Evolutionary conservation across 2,113 vertebrate species (phyloP).

Genomic region (Anguilla japonica): DNA sequence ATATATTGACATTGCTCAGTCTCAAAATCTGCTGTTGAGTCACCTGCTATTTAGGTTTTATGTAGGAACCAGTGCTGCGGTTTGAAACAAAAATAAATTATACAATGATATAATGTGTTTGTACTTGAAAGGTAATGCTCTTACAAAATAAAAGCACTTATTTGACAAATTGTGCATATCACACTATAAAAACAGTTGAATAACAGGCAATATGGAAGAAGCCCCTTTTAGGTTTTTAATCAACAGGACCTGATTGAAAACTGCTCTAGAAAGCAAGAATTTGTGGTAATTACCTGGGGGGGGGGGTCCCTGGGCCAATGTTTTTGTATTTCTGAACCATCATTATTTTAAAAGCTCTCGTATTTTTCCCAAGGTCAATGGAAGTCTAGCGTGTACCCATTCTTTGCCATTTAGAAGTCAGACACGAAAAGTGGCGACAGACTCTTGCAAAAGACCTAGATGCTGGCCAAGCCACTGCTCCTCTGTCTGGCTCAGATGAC

Average conservation of each 20-base stretch:
- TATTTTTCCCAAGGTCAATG: slow-evolving; percentile 16
- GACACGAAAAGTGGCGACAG: neutral
- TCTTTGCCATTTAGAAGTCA: neutral
- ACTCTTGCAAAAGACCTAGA: neutral
- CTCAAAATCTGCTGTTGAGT: neutral
- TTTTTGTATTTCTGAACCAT: slow-evolving; percentile 4
- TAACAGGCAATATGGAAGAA: neutral
- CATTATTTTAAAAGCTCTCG: slow-evolving; percentile 5
- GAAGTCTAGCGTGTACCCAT: neutral
- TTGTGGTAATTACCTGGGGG: neutral
- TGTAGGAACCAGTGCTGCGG: neutral
- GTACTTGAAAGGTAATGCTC: neutral
- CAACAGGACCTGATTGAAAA: neutral
- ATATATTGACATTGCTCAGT: neutral
- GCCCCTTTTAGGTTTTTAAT: neutral
- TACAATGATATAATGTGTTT: neutral
- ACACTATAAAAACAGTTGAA: neutral
- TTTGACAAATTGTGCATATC: no score
- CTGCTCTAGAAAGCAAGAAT: neutral
- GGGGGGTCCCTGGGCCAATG: neutral
- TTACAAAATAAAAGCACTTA: neutral
- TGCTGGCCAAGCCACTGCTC: neutral
- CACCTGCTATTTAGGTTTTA: neutral
- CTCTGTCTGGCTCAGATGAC: slow-evolving; percentile 8
- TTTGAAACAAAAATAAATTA: neutral